phyloP scores from a whole-genome alignment of 2,888 invertebrate genomes.

The Atethmia centrago region DNA sequence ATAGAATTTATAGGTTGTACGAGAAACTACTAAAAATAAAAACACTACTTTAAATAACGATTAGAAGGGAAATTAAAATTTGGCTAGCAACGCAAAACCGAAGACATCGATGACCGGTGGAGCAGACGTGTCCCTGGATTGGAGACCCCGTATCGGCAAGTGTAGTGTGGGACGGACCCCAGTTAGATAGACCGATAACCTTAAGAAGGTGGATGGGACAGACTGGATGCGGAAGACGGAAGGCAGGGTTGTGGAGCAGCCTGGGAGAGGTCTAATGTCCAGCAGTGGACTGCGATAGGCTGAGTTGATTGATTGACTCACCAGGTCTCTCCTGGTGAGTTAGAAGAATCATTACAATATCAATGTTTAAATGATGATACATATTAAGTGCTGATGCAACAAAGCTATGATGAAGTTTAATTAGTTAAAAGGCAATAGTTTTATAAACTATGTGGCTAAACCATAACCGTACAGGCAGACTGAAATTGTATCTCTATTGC shows the following conservation, averaged over 20 bases:
- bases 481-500: neutral
- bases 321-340: too few relatives aligned
- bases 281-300: neutral
- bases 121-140: neutral
- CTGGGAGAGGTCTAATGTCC: neutral
- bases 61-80: conserved; percentile 1
- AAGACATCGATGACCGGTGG: neutral
- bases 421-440: neutral
- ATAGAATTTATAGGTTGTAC: conserved; percentile 35
- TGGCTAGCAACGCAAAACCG: neutral
- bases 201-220: too few relatives aligned
- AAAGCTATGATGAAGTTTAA: neutral
- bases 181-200: too few relatives aligned
- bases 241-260: neutral
- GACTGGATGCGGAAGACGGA: neutral
- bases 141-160: too few relatives aligned
- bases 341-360: neutral
- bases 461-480: neutral
- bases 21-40: conserved; percentile 27
- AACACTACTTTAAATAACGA: conserved; percentile 17
- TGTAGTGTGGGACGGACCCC: neutral
- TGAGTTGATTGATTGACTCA: neutral
- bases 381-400: neutral
- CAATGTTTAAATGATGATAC: neutral
- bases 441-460: neutral